phyloP scores from a whole-genome alignment of 1,140 invertebrate species.

The Brachionus rubens region DNA sequence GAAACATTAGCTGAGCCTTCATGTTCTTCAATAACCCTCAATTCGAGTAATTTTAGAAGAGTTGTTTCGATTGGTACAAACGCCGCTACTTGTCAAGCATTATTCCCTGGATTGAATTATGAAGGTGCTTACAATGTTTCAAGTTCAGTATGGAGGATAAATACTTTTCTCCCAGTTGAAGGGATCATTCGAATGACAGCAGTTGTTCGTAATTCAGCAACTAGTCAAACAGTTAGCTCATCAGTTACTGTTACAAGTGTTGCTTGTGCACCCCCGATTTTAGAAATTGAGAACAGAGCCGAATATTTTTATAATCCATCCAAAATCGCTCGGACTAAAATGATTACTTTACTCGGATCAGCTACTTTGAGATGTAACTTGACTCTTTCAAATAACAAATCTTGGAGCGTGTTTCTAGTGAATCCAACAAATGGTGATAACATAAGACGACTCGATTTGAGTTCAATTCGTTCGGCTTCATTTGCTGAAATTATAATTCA shows the following conservation, averaged over 20 bases:
- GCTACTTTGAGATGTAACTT: slow-evolving; percentile 12
- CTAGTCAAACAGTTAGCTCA: slow-evolving; percentile 2
- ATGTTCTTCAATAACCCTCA: background rate
- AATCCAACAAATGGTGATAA: background rate
- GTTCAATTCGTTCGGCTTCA: background rate
- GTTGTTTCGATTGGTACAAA: background rate
- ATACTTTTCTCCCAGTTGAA: background rate
- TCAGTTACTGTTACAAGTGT: background rate
- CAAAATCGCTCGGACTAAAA: slow-evolving; percentile 3
- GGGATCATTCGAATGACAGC: slow-evolving; percentile 8
- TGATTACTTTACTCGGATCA: background rate
- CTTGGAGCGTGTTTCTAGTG: background rate
- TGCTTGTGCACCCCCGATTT: background rate
- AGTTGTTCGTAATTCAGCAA: background rate
- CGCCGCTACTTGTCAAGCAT: background rate
- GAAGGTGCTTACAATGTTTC: background rate
- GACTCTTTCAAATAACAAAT: slow-evolving; percentile 1
- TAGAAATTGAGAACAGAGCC: background rate
- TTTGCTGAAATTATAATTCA: slow-evolving; percentile 1
- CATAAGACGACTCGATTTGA: background rate
- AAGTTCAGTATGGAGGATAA: background rate
- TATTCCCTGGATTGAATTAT: background rate
- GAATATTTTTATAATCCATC: slow-evolving; percentile 12
- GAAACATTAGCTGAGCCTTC: slow-evolving; percentile 12
- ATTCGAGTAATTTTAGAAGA: background rate